A percentile compares a stretch with the other conserved stretches of the same genome.
Conservation (phyloP, 1,140 invertebrate genomes). For the Euborellia annulipes region DNA sequence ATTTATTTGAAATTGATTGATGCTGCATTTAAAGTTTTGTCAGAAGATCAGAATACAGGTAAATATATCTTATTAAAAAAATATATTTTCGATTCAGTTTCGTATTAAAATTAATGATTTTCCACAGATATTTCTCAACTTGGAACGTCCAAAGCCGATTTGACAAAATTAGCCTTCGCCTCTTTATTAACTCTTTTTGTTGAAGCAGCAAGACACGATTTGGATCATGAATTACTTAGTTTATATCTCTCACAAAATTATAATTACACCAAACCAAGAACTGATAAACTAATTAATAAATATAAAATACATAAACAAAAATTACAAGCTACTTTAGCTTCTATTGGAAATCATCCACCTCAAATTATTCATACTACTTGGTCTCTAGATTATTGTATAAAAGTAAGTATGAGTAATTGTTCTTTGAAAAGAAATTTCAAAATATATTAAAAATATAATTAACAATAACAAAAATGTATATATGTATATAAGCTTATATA, state of each 20-base stretch:
- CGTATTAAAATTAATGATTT: conserved; percentile 2
- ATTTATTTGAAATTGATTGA: no score
- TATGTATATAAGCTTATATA: no score
- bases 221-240: conserved; percentile 23
- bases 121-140: conserved; percentile 19
- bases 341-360: conserved; percentile 32
- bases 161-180: conserved; percentile 27
- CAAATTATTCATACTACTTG: conserved; percentile 47
- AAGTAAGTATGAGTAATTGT: conserved; percentile 25
- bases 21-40: no score
- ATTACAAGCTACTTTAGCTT: conserved; percentile 27
- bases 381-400: conserved; percentile 40
- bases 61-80: no score
- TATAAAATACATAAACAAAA: conserved; percentile 24
- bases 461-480: no score
- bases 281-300: conserved; percentile 23
- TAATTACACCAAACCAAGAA: conserved; percentile 19
- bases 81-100: no score
- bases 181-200: conserved; percentile 26
- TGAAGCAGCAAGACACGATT: conserved; percentile 27
- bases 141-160: conserved; percentile 24
- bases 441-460: no score
- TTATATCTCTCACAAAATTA: conserved; percentile 20
- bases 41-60: no score
- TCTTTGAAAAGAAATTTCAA: conserved; percentile 4